These are phyloP conservation scores for Molossus molossus DNA, from an alignment of 2,797 vertebrate genomes.

Conservation along the genomic window DNA sequence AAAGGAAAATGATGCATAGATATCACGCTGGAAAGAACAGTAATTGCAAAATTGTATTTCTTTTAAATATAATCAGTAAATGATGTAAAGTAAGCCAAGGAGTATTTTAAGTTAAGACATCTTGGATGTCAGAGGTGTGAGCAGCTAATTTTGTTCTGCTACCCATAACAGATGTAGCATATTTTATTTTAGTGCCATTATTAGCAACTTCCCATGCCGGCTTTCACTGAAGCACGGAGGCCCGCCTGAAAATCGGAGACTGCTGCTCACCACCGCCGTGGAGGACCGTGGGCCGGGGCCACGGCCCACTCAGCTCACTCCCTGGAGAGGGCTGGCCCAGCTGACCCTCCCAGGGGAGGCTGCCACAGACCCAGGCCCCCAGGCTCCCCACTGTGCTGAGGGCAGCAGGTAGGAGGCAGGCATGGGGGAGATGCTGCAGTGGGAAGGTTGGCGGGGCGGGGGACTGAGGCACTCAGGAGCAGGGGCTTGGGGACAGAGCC, in stretches of 20 bases:
- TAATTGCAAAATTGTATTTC: conserved; percentile 93
- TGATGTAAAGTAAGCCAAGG: conserved; percentile 92
- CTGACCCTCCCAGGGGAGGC: neutral
- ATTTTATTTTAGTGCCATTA: conserved; percentile 93
- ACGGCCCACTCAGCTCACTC: neutral
- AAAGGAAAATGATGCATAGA: conserved; percentile 93
- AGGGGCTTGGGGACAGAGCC: conserved; percentile 12
- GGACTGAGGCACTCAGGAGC: conserved; percentile 5
- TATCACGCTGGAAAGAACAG: conserved; percentile 92
- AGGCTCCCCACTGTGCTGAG: neutral
- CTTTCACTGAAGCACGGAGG: conserved; percentile 88
- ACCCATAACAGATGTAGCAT: conserved; percentile 94
- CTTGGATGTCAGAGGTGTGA: conserved; percentile 95
- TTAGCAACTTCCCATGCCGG: conserved; percentile 92
- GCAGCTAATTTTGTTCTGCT: conserved; percentile 94
- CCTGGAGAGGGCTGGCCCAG: neutral
- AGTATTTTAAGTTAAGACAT: conserved; percentile 94
- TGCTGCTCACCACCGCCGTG: conserved; percentile 80
- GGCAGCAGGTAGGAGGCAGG: conserved; percentile 67
- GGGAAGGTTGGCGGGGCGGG: neutral
- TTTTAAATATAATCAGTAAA: conserved; percentile 93
- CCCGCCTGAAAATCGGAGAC: conserved; percentile 87
- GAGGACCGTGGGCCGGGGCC: conserved; percentile 81
- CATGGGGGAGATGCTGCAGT: neutral
- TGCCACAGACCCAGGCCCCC: neutral